Percentiles rank a stretch among this genome's conserved stretches.
Conservation (phyloP, 2,888 invertebrate genomes). For the Lithophane semibrunnea region DNA sequence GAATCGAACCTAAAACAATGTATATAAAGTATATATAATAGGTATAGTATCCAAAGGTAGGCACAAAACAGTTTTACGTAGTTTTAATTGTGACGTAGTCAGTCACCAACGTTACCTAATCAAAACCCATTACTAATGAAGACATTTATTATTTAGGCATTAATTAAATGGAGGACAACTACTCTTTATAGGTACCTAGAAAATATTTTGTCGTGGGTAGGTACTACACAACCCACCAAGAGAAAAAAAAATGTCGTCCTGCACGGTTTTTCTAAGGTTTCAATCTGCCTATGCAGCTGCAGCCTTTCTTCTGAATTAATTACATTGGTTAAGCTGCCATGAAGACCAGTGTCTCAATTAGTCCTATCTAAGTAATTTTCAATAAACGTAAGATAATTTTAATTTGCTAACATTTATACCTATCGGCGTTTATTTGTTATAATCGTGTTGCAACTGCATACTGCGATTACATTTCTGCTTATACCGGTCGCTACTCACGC, state of each 20-base stretch:
- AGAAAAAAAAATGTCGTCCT: neutral
- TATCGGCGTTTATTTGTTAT: neutral
- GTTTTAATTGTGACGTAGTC: neutral
- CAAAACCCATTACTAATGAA: conserved; percentile 6
- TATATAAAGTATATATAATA: no score
- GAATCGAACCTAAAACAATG: neutral
- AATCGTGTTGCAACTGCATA: conserved; percentile 1
- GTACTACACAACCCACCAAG: neutral
- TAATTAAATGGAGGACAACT: neutral
- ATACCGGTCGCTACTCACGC: neutral
- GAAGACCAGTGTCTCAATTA: neutral
- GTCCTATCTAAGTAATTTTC: neutral
- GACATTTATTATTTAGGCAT: neutral
- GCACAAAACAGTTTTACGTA: neutral
- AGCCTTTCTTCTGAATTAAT: neutral
- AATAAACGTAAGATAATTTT: neutral
- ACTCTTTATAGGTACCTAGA: neutral
- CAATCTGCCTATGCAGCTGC: neutral
- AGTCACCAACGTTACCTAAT: neutral
- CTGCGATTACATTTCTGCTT: conserved; percentile 9
- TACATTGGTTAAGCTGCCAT: no score
- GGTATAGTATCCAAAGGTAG: neutral
- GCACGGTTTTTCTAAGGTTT: neutral
- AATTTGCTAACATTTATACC: neutral
- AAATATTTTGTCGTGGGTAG: neutral